Percentiles rank a stretch among this genome's conserved stretches.
Conservation (phyloP, 2,888 invertebrate species). For the Sylvicola cinctus region DNA sequence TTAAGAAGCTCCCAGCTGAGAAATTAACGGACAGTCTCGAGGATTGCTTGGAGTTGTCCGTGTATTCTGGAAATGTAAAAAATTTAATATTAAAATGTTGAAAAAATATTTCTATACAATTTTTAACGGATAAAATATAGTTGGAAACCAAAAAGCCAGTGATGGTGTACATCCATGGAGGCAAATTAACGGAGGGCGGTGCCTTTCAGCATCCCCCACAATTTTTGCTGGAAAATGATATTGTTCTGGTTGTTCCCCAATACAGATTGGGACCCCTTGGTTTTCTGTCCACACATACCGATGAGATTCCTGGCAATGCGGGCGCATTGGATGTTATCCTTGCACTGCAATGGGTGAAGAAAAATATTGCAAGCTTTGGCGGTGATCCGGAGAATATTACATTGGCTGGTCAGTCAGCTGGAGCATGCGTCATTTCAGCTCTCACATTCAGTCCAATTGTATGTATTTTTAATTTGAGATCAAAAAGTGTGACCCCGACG, state of each 20-base stretch:
- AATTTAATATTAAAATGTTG: background rate
- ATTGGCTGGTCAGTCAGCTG: constrained; percentile 32
- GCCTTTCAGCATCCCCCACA: constrained; percentile 20
- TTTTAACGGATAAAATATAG: constrained; percentile 9
- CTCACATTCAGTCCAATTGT: constrained; percentile 25
- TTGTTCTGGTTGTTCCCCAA: constrained; percentile 28
- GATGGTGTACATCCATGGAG: constrained; percentile 27
- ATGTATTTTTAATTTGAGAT: no score
- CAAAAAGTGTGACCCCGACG: no score
- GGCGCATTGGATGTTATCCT: constrained; percentile 28
- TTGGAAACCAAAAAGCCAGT: constrained; percentile 19
- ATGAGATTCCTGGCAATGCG: constrained; percentile 31
- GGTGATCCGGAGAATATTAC: constrained; percentile 29
- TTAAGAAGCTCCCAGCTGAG: constrained; percentile 10
- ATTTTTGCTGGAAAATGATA: constrained; percentile 26
- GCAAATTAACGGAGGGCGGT: constrained; percentile 23
- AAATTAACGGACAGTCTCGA: constrained; percentile 15
- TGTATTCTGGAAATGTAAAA: constrained; percentile 22
- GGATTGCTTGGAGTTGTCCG: constrained; percentile 21
- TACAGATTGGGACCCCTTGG: constrained; percentile 30
- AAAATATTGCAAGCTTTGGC: constrained; percentile 27
- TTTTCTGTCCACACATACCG: constrained; percentile 27
- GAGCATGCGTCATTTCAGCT: constrained; percentile 26
- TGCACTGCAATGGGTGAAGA: constrained; percentile 30
- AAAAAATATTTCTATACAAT: background rate